Base-by-base conservation (phyloP, 2,888 invertebrate genomes). In the Melangyna quadrimaculata region DNA sequence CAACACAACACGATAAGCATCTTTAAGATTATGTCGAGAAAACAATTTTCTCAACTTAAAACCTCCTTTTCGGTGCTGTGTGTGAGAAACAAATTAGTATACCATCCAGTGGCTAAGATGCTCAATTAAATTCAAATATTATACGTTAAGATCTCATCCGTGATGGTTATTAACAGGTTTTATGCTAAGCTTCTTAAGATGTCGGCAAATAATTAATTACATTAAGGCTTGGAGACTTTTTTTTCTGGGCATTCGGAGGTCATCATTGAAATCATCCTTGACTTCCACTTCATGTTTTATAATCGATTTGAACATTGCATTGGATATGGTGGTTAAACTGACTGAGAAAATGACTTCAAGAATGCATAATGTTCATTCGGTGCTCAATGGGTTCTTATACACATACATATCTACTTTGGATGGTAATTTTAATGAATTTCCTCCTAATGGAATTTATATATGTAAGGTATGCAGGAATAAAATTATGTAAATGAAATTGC, bases 131-230 rank as follows among this genome's bases (percentile, higher is more conserved):
- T 57, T 70, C 35, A 63, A 24, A 63, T 78, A 65, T 65, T 3
- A 9, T 67, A 63, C 78, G 19, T 45, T 48, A 55, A 69, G 55
- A 61, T 69, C 55, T 73, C n/a, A n/a, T n/a, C 24, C 37, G 17
- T 55, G 17, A 22, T 55, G 32, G 43, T 51, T 69, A 73, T 83
- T 73, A 83, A 63, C 78, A 83, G 53, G 78, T 73, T 73, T n/a
- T 73, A n/a, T 51, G 51, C 19, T 83, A 48, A 78, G 78, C 78
- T 55, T 69, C 63, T 73, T 69, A 78, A 73, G 69, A 78, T 78
- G 82, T 78, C 78, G 53, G 73, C 78, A 48, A 78, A 53, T 59
- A 82, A 83, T 83, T 83, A 83, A 83, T 73, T 83, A 83, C 78
- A 27, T 55, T 53, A 78, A 78, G 67, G 8, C 35, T 14, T 37